These are phyloP conservation scores for Cistogaster globosa DNA, from an alignment of 2,888 invertebrate species.

Conservation along the genomic window DNA sequence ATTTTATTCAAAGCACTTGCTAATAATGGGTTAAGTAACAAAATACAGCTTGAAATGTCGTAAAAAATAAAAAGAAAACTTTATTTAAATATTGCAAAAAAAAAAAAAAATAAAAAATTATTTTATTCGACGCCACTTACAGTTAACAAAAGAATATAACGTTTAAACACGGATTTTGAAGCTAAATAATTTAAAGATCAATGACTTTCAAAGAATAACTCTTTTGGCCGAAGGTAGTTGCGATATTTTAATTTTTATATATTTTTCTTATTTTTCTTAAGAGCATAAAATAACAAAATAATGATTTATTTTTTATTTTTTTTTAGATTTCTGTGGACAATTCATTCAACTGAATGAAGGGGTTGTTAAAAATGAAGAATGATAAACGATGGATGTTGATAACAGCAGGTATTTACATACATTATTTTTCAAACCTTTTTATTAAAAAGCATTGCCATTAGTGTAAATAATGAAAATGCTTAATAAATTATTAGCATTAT, in stretches of 20 bases:
- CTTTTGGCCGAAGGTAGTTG: neutral
- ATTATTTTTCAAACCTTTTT: no score
- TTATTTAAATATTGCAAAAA: neutral
- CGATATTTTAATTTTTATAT: no score
- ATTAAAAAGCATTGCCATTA: no score
- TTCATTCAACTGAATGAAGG: conserved; percentile 44
- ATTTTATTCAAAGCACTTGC: no score
- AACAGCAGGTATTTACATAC: conserved; percentile 83
- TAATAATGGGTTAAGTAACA: no score
- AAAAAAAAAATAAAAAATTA: neutral
- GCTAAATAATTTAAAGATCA: conserved; percentile 54
- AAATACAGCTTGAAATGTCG: no score
- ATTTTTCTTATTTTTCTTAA: neutral
- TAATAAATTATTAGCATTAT: no score
- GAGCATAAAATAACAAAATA: conserved; percentile 10
- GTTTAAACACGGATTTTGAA: neutral
- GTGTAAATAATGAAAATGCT: no score
- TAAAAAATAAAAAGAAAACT: no score
- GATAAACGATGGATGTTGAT: conserved; percentile 84
- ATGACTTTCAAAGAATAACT: conserved; percentile 48
- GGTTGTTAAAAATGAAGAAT: conserved; percentile 82
- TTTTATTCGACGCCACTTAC: conserved; percentile 3
- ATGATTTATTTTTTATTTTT: conserved; percentile 27
- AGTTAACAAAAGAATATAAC: neutral
- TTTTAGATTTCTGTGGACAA: conserved; percentile 55